Percentiles rank a stretch among this genome's conserved stretches.
These are phyloP conservation scores for Sylvia borin DNA, from an alignment of 2,797 vertebrate species.

Conservation along the genomic window DNA sequence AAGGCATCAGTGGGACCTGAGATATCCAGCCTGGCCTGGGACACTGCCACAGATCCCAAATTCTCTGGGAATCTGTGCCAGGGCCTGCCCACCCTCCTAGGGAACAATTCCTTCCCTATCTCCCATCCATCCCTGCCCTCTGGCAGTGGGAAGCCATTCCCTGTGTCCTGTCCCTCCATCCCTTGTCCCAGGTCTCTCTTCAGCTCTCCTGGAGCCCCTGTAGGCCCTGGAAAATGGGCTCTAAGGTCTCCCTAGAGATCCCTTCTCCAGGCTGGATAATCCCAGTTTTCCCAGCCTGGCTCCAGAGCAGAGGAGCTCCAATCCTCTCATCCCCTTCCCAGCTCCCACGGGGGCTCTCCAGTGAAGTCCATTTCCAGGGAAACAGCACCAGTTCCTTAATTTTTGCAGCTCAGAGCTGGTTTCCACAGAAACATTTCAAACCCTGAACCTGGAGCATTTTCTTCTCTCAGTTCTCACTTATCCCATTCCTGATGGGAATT, in stretches of 20 bases:
- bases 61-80: background rate
- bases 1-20: too few species aligned
- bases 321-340: background rate
- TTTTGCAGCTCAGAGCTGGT: background rate
- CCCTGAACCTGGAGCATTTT: background rate
- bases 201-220: background rate
- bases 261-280: background rate
- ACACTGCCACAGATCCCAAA: background rate
- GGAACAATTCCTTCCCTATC: background rate
- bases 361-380: background rate
- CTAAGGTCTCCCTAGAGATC: fast-evolving
- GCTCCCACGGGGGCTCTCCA: background rate
- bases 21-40: background rate
- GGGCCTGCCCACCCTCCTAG: fast-evolving
- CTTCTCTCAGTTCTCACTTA: background rate
- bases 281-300: background rate
- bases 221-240: background rate
- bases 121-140: background rate
- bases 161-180: background rate
- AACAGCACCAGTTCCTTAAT: background rate
- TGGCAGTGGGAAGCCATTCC: background rate
- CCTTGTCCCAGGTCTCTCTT: background rate
- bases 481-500: background rate
- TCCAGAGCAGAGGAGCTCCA: background rate
- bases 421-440: background rate